Percentiles rank a stretch among this genome's conserved stretches.
These are phyloP conservation scores for Orbicella faveolata DNA, from an alignment of 64 coral and sea anemone species.

Conservation along the genomic window DNA sequence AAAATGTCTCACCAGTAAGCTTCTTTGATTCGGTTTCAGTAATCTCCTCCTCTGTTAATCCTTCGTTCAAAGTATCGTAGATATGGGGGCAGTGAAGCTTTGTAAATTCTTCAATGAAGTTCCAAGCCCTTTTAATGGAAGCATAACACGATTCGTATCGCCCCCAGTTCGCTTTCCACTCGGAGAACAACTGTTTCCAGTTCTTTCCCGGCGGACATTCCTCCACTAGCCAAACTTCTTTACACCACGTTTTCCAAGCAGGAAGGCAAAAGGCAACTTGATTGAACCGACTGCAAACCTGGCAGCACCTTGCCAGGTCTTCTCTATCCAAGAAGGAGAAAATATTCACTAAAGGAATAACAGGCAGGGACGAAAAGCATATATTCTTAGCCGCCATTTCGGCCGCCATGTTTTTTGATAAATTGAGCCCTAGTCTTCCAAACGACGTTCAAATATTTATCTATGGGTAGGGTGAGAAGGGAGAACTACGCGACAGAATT, in stretches of 20 bases:
- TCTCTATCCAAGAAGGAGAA: conserved; percentile 75
- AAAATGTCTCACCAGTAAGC: conserved; percentile 53
- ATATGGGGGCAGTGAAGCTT: conserved; percentile 77
- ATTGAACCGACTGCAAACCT: conserved; percentile 78
- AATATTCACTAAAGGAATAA: conserved; percentile 66
- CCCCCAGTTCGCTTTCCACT: conserved; percentile 63
- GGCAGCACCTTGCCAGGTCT: conserved; percentile 72
- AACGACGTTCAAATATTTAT: neutral
- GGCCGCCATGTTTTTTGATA: neutral
- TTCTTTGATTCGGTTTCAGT: conserved; percentile 32
- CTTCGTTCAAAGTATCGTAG: conserved; percentile 71
- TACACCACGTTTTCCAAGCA: conserved; percentile 89
- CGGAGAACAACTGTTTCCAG: conserved; percentile 74
- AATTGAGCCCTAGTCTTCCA: neutral
- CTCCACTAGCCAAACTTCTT: conserved; percentile 68
- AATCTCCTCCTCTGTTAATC: conserved; percentile 79
- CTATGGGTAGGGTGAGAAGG: neutral
- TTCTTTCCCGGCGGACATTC: conserved; percentile 46
- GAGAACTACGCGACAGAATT: neutral
- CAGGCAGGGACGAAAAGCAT: conserved; percentile 51
- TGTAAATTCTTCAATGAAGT: conserved; percentile 80
- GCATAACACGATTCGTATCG: conserved; percentile 89
- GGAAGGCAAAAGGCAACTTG: conserved; percentile 50
- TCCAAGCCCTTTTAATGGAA: conserved; percentile 86
- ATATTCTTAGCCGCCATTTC: conserved; percentile 57